A percentile compares a stretch with the other conserved stretches of the same genome.
These are phyloP conservation scores for Tricholaema leucomelas DNA, from an alignment of 2,113 vertebrate species.

Conservation along the genomic window DNA sequence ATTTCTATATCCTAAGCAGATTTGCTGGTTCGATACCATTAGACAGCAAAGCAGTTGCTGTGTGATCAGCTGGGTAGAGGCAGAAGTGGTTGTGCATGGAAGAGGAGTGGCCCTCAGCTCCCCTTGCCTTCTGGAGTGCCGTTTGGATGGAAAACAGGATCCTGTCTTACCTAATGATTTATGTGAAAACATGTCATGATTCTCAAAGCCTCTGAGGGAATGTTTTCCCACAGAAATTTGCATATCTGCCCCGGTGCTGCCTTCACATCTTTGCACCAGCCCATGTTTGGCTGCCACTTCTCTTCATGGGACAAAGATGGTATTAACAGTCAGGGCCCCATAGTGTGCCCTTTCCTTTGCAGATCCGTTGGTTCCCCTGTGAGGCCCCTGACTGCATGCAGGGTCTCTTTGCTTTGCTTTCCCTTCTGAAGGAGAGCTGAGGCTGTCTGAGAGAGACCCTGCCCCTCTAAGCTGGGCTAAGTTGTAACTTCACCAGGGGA, in stretches of 20 bases:
- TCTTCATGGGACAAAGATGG: not conserved
- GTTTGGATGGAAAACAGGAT: conserved; percentile 8
- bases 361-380: not conserved
- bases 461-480: not conserved
- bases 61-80: not conserved
- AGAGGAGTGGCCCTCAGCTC: not conserved
- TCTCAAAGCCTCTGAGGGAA: not conserved
- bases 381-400: not conserved
- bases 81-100: not conserved
- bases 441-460: not conserved
- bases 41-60: not conserved
- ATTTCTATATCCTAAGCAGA: not conserved
- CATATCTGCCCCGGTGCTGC: not conserved
- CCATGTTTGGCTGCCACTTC: not conserved
- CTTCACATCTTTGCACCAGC: not conserved
- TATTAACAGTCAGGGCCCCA: not conserved
- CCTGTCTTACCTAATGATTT: conserved; percentile 1
- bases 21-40: not conserved
- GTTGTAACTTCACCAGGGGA: not conserved
- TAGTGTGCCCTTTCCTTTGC: not conserved
- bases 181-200: conserved; percentile 36
- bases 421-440: accelerated
- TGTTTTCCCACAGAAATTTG: conserved; percentile 58
- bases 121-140: not conserved
- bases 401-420: conserved; percentile 7